These are phyloP conservation scores for Diabrotica undecimpunctata DNA, from an alignment of 1,140 invertebrate species.

Conservation along the genomic window DNA sequence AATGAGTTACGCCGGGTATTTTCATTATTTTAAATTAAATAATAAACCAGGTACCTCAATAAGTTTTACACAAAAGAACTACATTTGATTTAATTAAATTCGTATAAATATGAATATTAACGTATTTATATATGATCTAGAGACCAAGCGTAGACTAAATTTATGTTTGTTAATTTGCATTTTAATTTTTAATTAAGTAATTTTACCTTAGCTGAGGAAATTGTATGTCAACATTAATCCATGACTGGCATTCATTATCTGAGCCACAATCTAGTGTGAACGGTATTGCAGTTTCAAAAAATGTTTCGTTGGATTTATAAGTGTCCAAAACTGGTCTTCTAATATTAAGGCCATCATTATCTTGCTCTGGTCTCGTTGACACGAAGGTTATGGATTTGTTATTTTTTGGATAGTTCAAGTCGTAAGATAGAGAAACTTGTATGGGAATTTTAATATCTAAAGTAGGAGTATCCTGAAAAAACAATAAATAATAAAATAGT, in stretches of 20 bases:
- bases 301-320: background rate
- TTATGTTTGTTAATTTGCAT: background rate
- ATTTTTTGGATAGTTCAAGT: background rate
- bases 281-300: constrained; percentile 1
- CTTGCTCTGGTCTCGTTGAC: background rate
- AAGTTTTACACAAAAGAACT: no score
- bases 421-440: constrained; percentile 5
- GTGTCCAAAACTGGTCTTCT: constrained; percentile 1
- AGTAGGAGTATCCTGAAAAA: background rate
- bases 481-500: background rate
- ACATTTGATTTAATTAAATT: no score
- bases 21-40: no score
- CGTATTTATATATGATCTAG: no score
- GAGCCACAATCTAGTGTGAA: constrained; percentile 11
- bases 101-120: no score
- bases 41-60: no score
- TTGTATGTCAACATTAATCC: background rate
- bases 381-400: background rate
- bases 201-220: constrained; percentile 6
- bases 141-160: no score
- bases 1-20: no score
- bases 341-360: background rate
- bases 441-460: background rate
- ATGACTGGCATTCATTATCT: constrained; percentile 6
- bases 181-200: background rate